Evolutionary conservation across 2,797 vertebrate species (phyloP), one percentile per base, ranked within the genome.

Genomic region (Cynodonichthys magdalenae): DNA sequence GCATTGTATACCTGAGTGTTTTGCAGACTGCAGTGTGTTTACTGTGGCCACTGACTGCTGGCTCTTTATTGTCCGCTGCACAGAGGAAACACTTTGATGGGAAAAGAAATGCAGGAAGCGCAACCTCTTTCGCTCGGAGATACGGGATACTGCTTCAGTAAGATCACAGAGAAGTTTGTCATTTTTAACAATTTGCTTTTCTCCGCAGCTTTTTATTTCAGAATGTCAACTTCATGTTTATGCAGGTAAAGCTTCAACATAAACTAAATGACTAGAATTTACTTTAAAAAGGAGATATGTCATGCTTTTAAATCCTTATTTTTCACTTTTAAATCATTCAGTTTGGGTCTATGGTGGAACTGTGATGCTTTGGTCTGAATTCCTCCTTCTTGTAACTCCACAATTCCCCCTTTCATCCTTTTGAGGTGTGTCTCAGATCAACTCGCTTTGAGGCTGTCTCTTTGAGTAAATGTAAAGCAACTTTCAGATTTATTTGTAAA

Each of bases 181-280:
- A 50, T 7, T 58, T 77, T 70, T 24, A 51, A 55, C 64, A 57
- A 50, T 66, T 59, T 47, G 45, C 63, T 45, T 61, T 27, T 10
- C 9, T 39, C 19, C 20, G 45, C 49, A 52, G 15, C 24, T 6
- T 17, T 17, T 31, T 20, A 31, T 61, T 53, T 71, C 61, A 50
- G 12, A n/a, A 63, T 45, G 42, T 45, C 8, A 8, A 31, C 53
- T 41, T 34, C 36, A 53, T 34, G 49, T 24, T 19, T 47, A 48
- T 48, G 53, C 65, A 63, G 60, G 51, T 7, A 28, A 58, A 27
- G 56, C 68, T 61, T 49, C 56, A 20, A 19, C 20, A 63, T 47
- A n/a, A 82, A 61, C 51, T 64, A 66, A 83, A 74, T 59, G 50
- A 74, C 49, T 5, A 11, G 19, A 58, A 65, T 74, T 2, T 3